Evolutionary conservation across 2,888 invertebrate genomes (phyloP).

Genomic region (Nemotelus nigrinus): DNA sequence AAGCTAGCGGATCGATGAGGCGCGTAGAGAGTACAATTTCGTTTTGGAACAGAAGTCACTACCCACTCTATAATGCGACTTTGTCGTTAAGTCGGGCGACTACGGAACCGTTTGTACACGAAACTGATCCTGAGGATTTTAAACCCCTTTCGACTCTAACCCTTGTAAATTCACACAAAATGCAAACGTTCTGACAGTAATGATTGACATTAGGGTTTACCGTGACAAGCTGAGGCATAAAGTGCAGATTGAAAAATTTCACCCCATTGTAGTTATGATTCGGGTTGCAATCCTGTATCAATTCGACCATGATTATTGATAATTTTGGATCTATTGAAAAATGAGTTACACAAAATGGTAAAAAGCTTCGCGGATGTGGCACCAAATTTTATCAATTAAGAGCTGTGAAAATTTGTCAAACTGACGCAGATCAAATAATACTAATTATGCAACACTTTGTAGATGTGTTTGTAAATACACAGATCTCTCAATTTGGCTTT

Average conservation of each 20-base stretch:
- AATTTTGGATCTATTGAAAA: too few species aligned
- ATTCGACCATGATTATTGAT: too few species aligned
- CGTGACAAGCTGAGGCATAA: constrained; percentile 50
- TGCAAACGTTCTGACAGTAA: constrained; percentile 50
- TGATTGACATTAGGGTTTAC: constrained; percentile 51
- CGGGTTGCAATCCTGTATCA: neutral
- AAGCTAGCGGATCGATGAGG: neutral
- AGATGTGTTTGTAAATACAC: too few species aligned
- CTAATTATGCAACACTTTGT: too few species aligned
- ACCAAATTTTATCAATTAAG: too few species aligned
- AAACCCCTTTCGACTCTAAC: constrained; percentile 33
- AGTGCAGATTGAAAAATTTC: constrained; percentile 50
- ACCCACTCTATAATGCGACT: constrained; percentile 23
- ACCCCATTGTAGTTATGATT: constrained; percentile 22
- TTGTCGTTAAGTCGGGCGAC: constrained; percentile 28
- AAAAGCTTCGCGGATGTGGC: too few species aligned
- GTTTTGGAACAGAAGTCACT: constrained; percentile 48
- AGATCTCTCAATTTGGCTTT: too few species aligned
- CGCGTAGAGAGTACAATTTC: constrained; percentile 18
- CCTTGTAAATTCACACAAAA: constrained; percentile 46
- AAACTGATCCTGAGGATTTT: constrained; percentile 36
- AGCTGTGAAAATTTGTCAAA: too few species aligned
- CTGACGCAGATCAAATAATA: too few species aligned
- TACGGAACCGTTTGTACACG: constrained; percentile 25
- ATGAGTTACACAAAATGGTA: too few species aligned